Evolutionary conservation across 2,113 vertebrate species (phyloP), one percentile per base, ranked within the genome.

Genomic region (Cynocephalus volans): DNA sequence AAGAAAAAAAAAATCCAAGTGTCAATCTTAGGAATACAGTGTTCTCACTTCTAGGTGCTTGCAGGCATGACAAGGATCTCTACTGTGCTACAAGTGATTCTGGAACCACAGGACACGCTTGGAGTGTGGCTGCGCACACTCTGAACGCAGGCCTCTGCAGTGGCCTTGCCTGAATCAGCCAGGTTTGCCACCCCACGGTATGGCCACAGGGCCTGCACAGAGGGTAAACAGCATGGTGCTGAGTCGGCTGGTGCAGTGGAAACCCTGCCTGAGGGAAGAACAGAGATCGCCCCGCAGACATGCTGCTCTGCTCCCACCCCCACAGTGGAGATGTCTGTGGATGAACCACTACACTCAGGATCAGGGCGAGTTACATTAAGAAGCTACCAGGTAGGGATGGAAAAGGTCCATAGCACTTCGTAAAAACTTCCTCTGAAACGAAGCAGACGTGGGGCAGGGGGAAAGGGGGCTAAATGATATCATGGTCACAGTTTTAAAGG

Each of bases 401-500:
- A 6, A 6, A 31, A 23, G 19, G 21, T 9, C 58, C 48, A 10
- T 54, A 9, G 67, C 76, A 21, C 54, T 3, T 1, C 1, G 6
- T 0, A 1, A 18, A 64, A 36, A 41, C 41, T 28, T 5, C 7
- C n/a, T 58, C 36, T 6, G 56, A 21, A n/a, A 48, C 7, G 7
- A 9, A 21, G 92, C 31, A 9, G 87, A 5, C 0, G 0, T 1
- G 45, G 50, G 13, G 31, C 41, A 41, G 10, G 0, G 7, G 5
- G 6, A 10, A 5, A 1, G 17, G 70, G 70, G 28, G 73, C 92
- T 77, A 88, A 24, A 50, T 62, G 86, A 41, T 50, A 0, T 75
- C 31, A 1, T 24, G 24, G n/a, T 97, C 98, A 97, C 98, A 97
- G 97, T 93, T 72, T 93, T 6, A 73, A 70, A 64, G 70, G 86